These are phyloP conservation scores for Ormia ochracea DNA, from an alignment of 2,888 invertebrate species.

Conservation along the genomic window DNA sequence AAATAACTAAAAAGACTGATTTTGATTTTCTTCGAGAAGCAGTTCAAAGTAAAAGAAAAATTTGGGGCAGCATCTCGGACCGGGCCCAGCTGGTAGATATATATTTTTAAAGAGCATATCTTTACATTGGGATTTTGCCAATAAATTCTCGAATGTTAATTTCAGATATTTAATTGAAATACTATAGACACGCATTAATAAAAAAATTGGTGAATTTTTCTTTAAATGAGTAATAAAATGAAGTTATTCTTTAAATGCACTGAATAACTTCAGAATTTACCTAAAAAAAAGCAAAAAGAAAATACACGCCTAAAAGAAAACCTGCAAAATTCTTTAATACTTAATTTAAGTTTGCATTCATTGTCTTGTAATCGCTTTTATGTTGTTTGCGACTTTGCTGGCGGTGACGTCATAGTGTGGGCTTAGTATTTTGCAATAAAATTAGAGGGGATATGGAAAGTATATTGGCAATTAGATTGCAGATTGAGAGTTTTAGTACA, in stretches of 20 bases:
- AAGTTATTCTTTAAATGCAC: not conserved
- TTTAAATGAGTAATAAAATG: too few relatives aligned
- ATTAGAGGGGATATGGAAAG: conserved; percentile 46
- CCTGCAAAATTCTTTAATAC: not conserved
- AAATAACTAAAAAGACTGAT: too few relatives aligned
- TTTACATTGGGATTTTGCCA: too few relatives aligned
- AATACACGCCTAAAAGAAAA: not conserved
- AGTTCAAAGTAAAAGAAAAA: too few relatives aligned
- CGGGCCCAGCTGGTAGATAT: too few relatives aligned
- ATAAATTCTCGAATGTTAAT: too few relatives aligned
- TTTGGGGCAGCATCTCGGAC: too few relatives aligned
- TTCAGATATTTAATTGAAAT: too few relatives aligned
- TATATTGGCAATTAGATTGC: conserved; percentile 27
- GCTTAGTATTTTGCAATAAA: conserved; percentile 17
- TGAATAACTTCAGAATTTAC: not conserved
- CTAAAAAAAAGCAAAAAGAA: not conserved
- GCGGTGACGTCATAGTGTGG: conserved; percentile 15
- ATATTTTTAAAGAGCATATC: too few relatives aligned
- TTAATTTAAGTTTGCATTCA: conserved; percentile 6
- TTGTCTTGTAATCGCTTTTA: conserved; percentile 33
- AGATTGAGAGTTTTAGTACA: not conserved
- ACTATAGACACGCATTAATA: too few relatives aligned
- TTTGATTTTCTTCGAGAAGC: too few relatives aligned
- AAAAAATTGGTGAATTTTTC: too few relatives aligned
- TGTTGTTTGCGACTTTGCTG: not conserved